Percentiles rank a stretch among this genome's conserved stretches.
Evolutionary conservation across 2,113 vertebrate genomes (phyloP).

Genomic region (Natator depressus): DNA sequence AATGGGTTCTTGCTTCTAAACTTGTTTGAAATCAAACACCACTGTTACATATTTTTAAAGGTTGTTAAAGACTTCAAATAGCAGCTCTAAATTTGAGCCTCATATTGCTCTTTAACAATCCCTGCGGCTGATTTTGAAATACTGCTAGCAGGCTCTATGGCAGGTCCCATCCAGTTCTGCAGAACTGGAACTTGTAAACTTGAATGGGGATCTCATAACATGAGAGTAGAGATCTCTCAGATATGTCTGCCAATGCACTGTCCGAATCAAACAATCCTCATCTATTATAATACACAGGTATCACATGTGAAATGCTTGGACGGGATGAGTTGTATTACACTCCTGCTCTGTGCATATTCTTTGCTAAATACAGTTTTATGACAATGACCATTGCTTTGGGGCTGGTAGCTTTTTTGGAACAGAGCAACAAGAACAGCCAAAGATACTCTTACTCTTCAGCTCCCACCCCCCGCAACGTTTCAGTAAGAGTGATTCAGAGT

Average conservation of each 20-base stretch:
- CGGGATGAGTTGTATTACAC: rapidly evolving
- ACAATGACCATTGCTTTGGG: neutral
- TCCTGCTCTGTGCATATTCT: neutral
- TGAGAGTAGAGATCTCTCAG: neutral
- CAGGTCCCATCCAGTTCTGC: neutral
- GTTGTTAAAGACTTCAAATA: neutral
- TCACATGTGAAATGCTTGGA: neutral
- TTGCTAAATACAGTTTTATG: neutral
- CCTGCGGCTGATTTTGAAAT: neutral
- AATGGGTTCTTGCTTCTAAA: neutral
- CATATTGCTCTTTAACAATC: neutral
- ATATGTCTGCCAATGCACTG: neutral
- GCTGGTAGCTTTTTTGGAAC: neutral
- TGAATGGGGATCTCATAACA: neutral
- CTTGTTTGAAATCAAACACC: neutral
- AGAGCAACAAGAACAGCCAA: neutral
- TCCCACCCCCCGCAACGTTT: neutral
- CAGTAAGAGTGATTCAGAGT: neutral
- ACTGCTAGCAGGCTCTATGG: neutral
- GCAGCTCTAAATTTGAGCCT: neutral
- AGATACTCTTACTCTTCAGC: rapidly evolving
- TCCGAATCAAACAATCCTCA: neutral
- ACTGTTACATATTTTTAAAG: neutral
- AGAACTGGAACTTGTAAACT: neutral
- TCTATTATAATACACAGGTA: neutral